Conservation (phyloP, 2,113 vertebrate genomes). For the Mustelus asterias region DNA sequence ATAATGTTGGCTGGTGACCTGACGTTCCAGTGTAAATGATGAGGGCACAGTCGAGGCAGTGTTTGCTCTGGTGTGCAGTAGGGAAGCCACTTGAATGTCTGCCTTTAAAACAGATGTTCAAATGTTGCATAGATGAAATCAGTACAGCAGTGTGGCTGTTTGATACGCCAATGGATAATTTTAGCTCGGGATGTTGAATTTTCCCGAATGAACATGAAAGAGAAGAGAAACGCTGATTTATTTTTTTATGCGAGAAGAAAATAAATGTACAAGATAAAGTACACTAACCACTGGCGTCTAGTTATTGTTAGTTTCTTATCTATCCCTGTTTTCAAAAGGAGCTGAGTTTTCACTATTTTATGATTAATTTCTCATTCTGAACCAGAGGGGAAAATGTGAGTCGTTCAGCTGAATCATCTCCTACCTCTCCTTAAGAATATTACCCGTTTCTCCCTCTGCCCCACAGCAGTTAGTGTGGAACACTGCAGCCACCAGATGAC, state of each 20-base stretch:
- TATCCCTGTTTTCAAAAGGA: background rate
- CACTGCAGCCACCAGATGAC: background rate
- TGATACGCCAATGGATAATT: background rate
- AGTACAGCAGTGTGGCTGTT: background rate
- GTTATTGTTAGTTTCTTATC: background rate
- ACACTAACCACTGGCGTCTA: background rate
- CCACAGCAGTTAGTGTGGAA: background rate
- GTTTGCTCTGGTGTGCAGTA: background rate
- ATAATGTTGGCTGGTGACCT: background rate
- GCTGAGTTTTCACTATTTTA: background rate
- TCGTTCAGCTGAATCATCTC: background rate
- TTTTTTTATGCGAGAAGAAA: background rate
- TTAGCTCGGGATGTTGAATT: conserved; percentile 10
- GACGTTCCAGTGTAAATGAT: background rate
- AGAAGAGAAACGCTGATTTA: background rate
- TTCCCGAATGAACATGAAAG: background rate
- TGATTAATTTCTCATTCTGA: background rate
- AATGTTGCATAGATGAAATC: conserved; percentile 9
- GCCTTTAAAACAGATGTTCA: conserved; percentile 11
- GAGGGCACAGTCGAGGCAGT: background rate
- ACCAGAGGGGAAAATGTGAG: background rate
- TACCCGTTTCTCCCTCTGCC: background rate
- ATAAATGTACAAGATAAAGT: background rate
- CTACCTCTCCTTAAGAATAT: background rate
- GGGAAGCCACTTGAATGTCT: background rate